These are phyloP conservation scores for Galerucella nymphaeae DNA, from an alignment of 2,888 invertebrate species.

Conservation along the genomic window DNA sequence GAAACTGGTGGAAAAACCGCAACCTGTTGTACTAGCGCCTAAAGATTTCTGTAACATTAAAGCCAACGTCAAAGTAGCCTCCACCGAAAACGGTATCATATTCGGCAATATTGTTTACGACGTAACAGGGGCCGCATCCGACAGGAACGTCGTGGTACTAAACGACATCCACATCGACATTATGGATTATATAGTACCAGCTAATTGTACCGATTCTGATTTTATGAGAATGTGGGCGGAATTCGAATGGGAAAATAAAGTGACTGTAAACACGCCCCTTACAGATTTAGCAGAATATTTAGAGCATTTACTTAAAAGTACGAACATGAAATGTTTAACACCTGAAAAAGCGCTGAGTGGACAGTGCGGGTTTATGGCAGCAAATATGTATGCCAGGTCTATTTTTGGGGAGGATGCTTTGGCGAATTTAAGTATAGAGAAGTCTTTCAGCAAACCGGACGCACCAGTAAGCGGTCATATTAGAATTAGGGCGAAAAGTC, in stretches of 20 bases:
- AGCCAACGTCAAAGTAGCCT: slow-evolving; percentile 98
- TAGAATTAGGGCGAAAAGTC: slow-evolving; percentile 97
- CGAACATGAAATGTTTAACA: slow-evolving; percentile 99
- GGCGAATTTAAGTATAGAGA: slow-evolving; percentile 98
- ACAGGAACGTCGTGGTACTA: slow-evolving; percentile 96
- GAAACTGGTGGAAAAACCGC: slow-evolving; percentile 97
- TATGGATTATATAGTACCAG: slow-evolving; percentile 99
- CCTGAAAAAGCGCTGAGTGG: slow-evolving; percentile 97
- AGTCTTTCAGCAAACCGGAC: slow-evolving; percentile 85
- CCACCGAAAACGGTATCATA: slow-evolving; percentile 99
- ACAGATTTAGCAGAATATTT: slow-evolving; percentile 94
- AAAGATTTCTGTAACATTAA: slow-evolving; percentile 98
- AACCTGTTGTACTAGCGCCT: slow-evolving; percentile 94
- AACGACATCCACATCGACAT: slow-evolving; percentile 99
- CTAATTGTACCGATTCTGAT: slow-evolving; percentile 92
- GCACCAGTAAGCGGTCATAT: slow-evolving; percentile 97
- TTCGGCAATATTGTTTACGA: slow-evolving; percentile 99
- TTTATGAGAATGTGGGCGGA: slow-evolving; percentile 99
- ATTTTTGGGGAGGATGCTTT: slow-evolving; percentile 99
- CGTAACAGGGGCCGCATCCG: slow-evolving; percentile 90
- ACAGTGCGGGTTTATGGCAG: slow-evolving; percentile 99
- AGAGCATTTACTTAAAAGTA: slow-evolving; percentile 89
- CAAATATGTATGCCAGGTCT: slow-evolving; percentile 98
- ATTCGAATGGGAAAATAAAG: slow-evolving; percentile 99
- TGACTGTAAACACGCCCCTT: slow-evolving; percentile 90